phyloP scores from a whole-genome alignment of 2,888 invertebrate species.

The Temnothorax ravouxi region DNA sequence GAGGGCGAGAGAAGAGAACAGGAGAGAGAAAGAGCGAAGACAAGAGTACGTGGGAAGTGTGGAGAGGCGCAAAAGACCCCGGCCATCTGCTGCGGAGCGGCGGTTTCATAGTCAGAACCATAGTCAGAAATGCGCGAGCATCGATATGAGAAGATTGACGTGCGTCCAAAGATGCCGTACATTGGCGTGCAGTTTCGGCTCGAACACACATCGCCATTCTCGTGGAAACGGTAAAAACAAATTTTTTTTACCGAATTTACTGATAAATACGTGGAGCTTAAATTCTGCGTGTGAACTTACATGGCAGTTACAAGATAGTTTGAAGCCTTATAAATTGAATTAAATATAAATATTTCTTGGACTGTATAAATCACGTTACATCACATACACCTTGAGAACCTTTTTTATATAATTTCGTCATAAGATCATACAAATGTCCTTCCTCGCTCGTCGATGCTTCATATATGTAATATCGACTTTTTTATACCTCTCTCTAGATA shows the following conservation, averaged over 20 bases:
- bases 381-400: constrained; percentile 7
- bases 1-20: constrained; percentile 31
- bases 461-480: neutral
- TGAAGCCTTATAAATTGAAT: neutral
- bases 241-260: neutral
- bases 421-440: neutral
- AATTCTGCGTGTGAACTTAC: neutral
- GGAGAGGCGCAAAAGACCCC: constrained; percentile 79
- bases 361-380: constrained; percentile 20
- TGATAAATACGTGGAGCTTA: neutral
- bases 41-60: constrained; percentile 75
- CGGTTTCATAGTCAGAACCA: constrained; percentile 77
- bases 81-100: constrained; percentile 79
- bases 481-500: neutral
- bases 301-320: neutral
- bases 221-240: neutral
- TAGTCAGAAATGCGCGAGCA: constrained; percentile 71
- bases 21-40: constrained; percentile 56
- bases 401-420: constrained; percentile 14
- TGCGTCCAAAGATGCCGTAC: constrained; percentile 69
- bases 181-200: constrained; percentile 53
- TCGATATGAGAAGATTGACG: constrained; percentile 69
- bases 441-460: neutral
- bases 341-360: neutral
- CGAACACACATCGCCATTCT: neutral